Base-by-base conservation (phyloP, 2,888 invertebrate species). In the Dryobotodes eremita region DNA sequence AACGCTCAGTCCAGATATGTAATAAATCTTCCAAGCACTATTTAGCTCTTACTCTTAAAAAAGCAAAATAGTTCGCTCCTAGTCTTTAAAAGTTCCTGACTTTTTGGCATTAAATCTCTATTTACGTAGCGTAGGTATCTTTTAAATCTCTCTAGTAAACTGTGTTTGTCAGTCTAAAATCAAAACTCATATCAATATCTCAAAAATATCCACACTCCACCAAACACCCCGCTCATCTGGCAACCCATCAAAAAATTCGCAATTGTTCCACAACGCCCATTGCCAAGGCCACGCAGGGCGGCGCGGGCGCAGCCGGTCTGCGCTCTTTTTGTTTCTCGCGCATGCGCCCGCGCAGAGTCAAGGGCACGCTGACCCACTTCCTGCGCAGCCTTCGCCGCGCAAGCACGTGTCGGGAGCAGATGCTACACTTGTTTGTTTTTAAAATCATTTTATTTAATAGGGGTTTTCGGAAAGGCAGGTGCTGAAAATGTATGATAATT, bases 321-420 rank as follows among this genome's bases (percentile, higher is more conserved):
- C 74, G 81, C 53, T 82, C 86, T 86, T 84, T 89, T 88, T 89
- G 88, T 88, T 84, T 80, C 73, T 74, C 73, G 82, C 80, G 82
- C 80, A 85, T 87, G 84, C 86, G 88, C 85, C 85, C 75, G 85
- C 81, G 86, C 89, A 91, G 62, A 85, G 93, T 92, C 95, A 96
- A 95, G 95, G 95, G 92, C 95, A 92, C 92, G 88, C 90, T 93
- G 94, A 94, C 95, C 94, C 94, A 95, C 93, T 94, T 94, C 93
- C 93, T 90, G 91, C 86, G 92, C 89, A 93, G 94, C 92, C 94
- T 94, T 90, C 92, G 90, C 78, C 85, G 88, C 79, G 87, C 78
- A 87, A 86, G 91, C 94, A 93, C 93, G 94, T 92, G 91, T 85
- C 84, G 42, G 69, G 84, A 87, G 85, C 90, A 90, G 89, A 87